A percentile compares a stretch with the other conserved stretches of the same genome.
phyloP scores from a whole-genome alignment of 2,797 vertebrate species.

The Otolemur crassicaudatus region DNA sequence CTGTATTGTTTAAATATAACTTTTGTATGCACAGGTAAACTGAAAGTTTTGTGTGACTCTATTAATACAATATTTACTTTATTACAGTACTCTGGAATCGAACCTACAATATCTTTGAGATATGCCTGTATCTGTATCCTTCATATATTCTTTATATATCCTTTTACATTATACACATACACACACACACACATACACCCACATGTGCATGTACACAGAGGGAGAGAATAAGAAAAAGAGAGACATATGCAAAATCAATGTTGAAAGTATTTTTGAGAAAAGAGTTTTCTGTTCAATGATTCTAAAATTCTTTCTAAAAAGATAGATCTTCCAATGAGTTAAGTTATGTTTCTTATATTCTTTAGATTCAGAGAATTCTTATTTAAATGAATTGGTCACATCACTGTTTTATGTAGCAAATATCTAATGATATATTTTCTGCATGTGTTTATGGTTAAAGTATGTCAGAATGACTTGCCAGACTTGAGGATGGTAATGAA shows the following conservation, averaged over 20 bases:
- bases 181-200: too few species aligned
- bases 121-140: not conserved
- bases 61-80: not conserved
- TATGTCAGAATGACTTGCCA: not conserved
- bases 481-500: not conserved
- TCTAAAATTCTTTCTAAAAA: not conserved
- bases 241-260: not conserved
- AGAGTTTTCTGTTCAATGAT: conserved; percentile 10
- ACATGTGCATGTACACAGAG: not conserved
- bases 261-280: not conserved
- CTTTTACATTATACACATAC: not conserved
- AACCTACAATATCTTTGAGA: not conserved
- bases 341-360: not conserved
- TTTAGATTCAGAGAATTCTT: not conserved
- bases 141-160: not conserved
- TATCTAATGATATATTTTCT: conserved; percentile 56
- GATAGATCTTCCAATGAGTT: not conserved
- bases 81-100: not conserved
- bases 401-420: not conserved
- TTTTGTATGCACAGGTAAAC: not conserved
- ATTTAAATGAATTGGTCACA: not conserved
- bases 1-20: not conserved
- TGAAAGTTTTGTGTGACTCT: not conserved
- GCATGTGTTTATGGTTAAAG: conserved; percentile 32
- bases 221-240: not conserved